Base-by-base conservation (phyloP, 2,888 invertebrate genomes). In the Tetanocera ferruginea region DNA sequence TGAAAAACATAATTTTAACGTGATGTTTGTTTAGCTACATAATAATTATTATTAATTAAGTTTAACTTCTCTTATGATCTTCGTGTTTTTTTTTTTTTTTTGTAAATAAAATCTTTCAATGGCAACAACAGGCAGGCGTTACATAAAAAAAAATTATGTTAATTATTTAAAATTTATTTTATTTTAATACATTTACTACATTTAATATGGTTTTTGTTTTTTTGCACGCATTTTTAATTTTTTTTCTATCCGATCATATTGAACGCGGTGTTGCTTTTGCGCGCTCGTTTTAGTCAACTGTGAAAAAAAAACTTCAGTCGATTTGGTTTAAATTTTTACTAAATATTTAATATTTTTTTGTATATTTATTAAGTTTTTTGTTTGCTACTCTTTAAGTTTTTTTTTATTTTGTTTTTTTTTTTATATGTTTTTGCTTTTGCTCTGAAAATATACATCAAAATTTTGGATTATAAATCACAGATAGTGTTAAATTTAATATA, bases 381-480 rank as follows among this genome's bases (percentile, higher is more conserved):
- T 78, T 78, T 82, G 60, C 70, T 72, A 79, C 70, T 81, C 77
- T 70, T 81, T 81, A 77, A 80, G 80, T 82, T 80, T 49, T 83
- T 82, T 72, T 81, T 82, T 79, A 78, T 81, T 82, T 79, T 78
- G 57, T 81, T 73, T 77, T 80, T 82, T 77, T 80, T 83, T 80
- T 81, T 82, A 79, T 83, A n/a, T n/a, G n/a, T 79, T 82, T 82
- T 81, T 80, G 81, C 60, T 82, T 80, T 82, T 82, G 78, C 83
- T 89, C 86, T 88, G 89, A 89, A 90, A 89, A 90, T 89, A 88
- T 88, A 88, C 89, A 88, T 90, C 88, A 90, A 90, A 90, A 90
- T 90, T 89, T 90, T 89, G 89, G 90, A 89, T 90, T 89, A 89
- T 88, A 88, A 90, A 90, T 90, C 90, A 90, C 90, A 90, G 90